Evolutionary conservation across 2,888 invertebrate species (phyloP).

Genomic region (Metopia argyrocephala): DNA sequence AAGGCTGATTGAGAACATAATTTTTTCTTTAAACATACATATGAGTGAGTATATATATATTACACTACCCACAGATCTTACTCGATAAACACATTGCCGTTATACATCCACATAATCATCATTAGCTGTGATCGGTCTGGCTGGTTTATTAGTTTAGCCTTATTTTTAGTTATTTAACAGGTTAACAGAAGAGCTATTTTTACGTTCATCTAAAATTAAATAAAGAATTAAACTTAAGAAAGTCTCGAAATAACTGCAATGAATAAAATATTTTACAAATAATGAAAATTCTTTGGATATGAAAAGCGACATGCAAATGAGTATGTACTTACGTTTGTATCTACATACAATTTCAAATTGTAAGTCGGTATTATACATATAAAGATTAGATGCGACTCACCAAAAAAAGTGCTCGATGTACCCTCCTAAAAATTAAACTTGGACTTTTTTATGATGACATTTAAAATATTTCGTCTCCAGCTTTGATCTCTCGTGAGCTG

Average conservation of each 20-base stretch:
- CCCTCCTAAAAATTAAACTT: too few species aligned
- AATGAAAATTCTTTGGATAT: slow-evolving; percentile 32
- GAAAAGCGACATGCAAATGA: neutral
- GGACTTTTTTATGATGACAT: too few species aligned
- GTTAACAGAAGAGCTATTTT: slow-evolving; percentile 13
- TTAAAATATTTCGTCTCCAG: too few species aligned
- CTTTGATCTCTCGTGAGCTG: too few species aligned
- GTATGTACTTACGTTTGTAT: neutral
- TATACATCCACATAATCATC: neutral
- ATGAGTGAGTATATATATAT: too few species aligned
- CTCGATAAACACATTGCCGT: neutral
- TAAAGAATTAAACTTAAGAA: neutral
- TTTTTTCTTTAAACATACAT: slow-evolving; percentile 40
- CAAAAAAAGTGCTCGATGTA: too few species aligned
- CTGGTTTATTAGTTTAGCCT: neutral
- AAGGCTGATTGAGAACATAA: slow-evolving; percentile 52
- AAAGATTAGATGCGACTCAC: too few species aligned
- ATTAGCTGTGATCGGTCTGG: neutral
- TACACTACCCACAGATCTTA: neutral
- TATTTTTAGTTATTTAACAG: slow-evolving; percentile 11
- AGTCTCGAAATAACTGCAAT: slow-evolving; percentile 9
- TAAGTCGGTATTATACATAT: too few species aligned
- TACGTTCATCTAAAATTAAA: slow-evolving; percentile 6
- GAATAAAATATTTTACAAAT: slow-evolving; percentile 44
- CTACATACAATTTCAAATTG: too few species aligned